A percentile compares a stretch with the other conserved stretches of the same genome.
Conservation (phyloP, 2,113 vertebrate species). For the Lanius ludovicianus region DNA sequence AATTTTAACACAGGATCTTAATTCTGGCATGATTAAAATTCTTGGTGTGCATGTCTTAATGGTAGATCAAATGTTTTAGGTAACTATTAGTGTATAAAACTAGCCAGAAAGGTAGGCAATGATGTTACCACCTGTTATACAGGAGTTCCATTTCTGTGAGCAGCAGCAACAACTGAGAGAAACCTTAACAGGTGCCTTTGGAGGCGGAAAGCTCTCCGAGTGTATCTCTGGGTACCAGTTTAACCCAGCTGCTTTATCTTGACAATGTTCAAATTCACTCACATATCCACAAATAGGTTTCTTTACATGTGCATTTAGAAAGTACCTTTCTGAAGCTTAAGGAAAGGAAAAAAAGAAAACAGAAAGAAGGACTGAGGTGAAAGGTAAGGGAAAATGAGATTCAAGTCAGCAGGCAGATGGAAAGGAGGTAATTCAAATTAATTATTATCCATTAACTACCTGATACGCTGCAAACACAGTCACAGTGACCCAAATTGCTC, state of each 20-base stretch:
- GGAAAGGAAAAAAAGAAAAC: not conserved
- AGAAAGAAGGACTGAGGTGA: not conserved
- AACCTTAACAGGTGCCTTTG: not conserved
- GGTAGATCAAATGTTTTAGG: not conserved
- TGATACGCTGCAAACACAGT: not conserved
- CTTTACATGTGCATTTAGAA: not conserved
- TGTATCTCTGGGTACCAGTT: not conserved
- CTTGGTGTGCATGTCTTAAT: not conserved
- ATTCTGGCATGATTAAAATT: not conserved
- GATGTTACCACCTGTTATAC: not conserved
- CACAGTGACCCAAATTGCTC: not conserved
- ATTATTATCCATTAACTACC: conserved; percentile 1
- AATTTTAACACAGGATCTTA: not conserved
- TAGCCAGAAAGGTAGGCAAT: not conserved
- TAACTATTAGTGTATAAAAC: not conserved
- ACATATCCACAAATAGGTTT: not conserved
- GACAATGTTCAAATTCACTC: not conserved
- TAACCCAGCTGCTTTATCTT: not conserved
- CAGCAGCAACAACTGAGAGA: not conserved
- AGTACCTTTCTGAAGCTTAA: not conserved
- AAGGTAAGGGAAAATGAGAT: not conserved
- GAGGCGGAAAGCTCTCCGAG: not conserved
- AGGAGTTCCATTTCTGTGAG: not conserved
- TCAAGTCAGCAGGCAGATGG: not conserved
- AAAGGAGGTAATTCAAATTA: not conserved